Percentiles rank a stretch among this genome's conserved stretches.
These are phyloP conservation scores for Cheilinus undulatus DNA, from an alignment of 2,113 vertebrate genomes.

Conservation along the genomic window DNA sequence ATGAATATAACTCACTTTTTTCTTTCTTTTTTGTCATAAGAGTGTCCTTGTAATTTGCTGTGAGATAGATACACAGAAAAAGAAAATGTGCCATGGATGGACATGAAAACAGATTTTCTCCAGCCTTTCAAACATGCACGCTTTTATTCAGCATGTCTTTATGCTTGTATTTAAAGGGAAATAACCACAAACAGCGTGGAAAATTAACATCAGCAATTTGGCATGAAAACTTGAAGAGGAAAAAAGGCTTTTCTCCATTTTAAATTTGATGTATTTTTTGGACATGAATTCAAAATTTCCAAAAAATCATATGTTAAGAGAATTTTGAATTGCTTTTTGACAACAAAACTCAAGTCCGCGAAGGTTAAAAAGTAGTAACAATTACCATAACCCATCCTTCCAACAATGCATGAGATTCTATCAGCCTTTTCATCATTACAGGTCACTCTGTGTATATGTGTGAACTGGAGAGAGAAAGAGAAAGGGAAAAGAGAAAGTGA, in stretches of 20 bases:
- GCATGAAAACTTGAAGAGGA: background rate
- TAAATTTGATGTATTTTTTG: background rate
- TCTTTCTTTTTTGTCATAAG: background rate
- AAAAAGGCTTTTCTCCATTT: background rate
- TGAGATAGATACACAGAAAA: constrained; percentile 12
- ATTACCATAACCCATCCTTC: constrained; percentile 4
- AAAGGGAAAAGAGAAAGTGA: constrained; percentile 32
- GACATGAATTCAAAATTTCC: background rate
- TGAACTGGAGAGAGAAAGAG: constrained; percentile 4
- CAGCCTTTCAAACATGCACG: constrained; percentile 3
- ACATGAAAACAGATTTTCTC: background rate
- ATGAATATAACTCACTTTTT: constrained; percentile 35
- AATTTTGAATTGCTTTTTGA: background rate
- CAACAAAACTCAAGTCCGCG: background rate
- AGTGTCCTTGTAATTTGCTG: constrained; percentile 30
- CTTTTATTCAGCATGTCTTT: constrained; percentile 25
- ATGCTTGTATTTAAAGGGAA: constrained; percentile 3
- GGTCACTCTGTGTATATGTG: constrained; percentile 31
- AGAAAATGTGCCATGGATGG: constrained; percentile 8
- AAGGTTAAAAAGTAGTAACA: constrained; percentile 26
- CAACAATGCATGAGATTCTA: constrained; percentile 14
- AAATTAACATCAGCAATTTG: constrained; percentile 6
- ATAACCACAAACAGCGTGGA: background rate
- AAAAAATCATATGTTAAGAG: background rate
- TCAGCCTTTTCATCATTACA: constrained; percentile 37